phyloP scores from a whole-genome alignment of 2,797 vertebrate genomes.

The Pantherophis alleghaniensis region DNA sequence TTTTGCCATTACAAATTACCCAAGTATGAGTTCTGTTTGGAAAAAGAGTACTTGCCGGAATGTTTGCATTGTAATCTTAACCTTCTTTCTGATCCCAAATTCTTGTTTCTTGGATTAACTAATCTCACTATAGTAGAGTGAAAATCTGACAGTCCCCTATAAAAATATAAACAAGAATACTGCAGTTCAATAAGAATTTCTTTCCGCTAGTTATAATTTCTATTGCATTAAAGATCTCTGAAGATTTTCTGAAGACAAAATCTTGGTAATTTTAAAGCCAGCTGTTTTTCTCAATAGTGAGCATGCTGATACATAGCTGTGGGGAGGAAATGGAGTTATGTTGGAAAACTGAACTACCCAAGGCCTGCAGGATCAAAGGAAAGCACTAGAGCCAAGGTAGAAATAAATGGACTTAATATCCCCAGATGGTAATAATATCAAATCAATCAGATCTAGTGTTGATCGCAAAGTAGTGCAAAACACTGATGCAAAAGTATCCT shows the following conservation, averaged over 20 bases:
- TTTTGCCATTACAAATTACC: not conserved
- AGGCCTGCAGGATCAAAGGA: not conserved
- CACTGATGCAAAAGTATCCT: not conserved
- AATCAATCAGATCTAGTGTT: not conserved
- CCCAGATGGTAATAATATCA: not conserved
- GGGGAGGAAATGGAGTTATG: not conserved
- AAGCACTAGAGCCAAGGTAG: not conserved
- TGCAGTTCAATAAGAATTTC: not conserved
- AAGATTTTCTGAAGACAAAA: not conserved
- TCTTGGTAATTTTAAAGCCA: not conserved
- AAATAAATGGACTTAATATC: not conserved
- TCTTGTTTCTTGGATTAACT: not conserved
- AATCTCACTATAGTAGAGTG: not conserved
- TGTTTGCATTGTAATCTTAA: not conserved
- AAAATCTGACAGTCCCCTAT: not conserved
- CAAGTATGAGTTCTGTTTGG: not conserved
- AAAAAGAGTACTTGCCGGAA: not conserved
- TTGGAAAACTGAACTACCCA: not conserved
- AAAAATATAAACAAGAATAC: not conserved
- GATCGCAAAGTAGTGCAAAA: not conserved
- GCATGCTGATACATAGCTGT: not conserved
- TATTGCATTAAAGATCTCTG: not conserved
- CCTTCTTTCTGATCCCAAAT: not conserved
- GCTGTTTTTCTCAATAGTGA: not conserved
- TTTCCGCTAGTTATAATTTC: not conserved